Base-by-base conservation (phyloP, 2,888 invertebrate species). In the Lamellibrachia satsuma region DNA sequence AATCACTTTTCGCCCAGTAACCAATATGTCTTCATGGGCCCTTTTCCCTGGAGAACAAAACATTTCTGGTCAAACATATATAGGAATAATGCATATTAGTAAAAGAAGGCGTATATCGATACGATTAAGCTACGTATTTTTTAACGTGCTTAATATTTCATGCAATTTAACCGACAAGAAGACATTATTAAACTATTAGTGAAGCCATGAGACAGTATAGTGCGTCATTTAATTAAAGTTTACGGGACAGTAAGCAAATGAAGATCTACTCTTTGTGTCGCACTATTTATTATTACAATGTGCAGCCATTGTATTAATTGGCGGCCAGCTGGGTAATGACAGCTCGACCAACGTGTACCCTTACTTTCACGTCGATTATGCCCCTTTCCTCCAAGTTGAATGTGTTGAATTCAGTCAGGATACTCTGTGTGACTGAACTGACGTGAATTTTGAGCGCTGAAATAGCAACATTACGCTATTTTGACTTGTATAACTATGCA, bases 381-480 rank as follows among this genome's bases (percentile, higher is more conserved):
- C 75, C 75, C n/a, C 75, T 75, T 22, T 75, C 75, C 22, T 75
- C 22, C 75, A 75, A 6, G 15, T 22, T 15, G 75, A 75, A 75
- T 75, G 75, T 1, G 22, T 22, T 15, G 75, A 75, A 75, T 11
- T 75, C 75, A 75, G 22, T 4, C 3, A 75, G 75, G 22, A 75
- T 75, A 6, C n/a, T 75, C 4, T 75, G 75, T n/a, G 75, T 75
- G 75, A 3, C 75, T 22, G 75, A n/a, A 75, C 75, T 75, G 75
- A 75, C 75, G 22, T 75, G 75, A n/a, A 75, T 75, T 75, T 75
- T 75, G 75, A 75, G 75, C n/a, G 75, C 75, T 75, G 75, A 75
- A 75, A 75, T 15, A 6, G 75, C n/a, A 75, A 15, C 75, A 75
- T 15, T n/a, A 15, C 22, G 4, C 22, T 11, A 75, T 75, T n/a